Evolutionary conservation across 2,888 invertebrate genomes (phyloP), one percentile per base, ranked within the genome.

Genomic region (Dynastes hyllus): DNA sequence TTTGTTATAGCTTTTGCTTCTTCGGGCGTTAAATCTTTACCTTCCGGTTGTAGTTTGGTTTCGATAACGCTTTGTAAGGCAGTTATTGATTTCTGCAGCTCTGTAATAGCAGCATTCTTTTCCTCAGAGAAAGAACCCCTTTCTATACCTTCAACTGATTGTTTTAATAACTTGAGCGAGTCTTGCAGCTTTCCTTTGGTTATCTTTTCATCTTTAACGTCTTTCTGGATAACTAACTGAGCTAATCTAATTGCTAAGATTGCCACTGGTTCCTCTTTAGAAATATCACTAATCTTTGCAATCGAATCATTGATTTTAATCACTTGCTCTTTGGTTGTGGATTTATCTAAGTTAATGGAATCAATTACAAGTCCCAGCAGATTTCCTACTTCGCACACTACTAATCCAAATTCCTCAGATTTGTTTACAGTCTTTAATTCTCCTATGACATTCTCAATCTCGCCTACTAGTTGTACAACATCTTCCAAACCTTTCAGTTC

Each of bases 11-110:
- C 87, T n/a, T 79, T 77, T 78, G 84, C 81, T 82, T 88, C 88
- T 80, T 86, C 86, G n/a, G 55, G 22, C 6, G 77, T 82, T n/a
- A 86, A 78, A 27, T 78, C 79, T 75, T 84, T 78, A n/a, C 83
- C 27, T 37, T 82, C 81, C 5, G 77, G 78, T 37, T 83, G 77
- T 50, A 80, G 29, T 40, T 67, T 40, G 9, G 65, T 66, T 9
- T 79, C 80, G 11, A 87, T 81, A 6, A 83, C 81, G 51, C 81
- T 78, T 79, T 87, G 84, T 16, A 87, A 78, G n/a, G 82, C 81
- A 32, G 79, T 78, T 9, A 87, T 82, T 2, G 87, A 87, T 82
- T 86, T 87, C 80, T 88, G 84, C 66, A 89, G 80, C 78, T 88
- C 88, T 6, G 69, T 80, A 9, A 87, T 58, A 29, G 87, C 85